Base-by-base conservation (phyloP, 2,113 vertebrate species). In the Larimichthys polyactis region DNA sequence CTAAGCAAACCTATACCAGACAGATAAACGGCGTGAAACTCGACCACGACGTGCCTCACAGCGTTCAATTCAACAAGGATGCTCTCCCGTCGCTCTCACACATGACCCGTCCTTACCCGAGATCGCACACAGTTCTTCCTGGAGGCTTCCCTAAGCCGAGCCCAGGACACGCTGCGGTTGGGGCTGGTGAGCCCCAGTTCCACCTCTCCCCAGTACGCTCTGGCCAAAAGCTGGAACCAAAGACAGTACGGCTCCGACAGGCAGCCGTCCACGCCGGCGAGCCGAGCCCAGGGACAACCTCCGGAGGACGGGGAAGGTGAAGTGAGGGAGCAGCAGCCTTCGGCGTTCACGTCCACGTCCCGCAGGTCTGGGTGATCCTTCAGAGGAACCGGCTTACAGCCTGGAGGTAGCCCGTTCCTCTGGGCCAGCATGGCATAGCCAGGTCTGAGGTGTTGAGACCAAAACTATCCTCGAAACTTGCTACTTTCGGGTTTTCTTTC, bases 181-280 rank as follows among this genome's bases (percentile, higher is more conserved):
- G 89, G 88, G 22, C 85, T 85, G 62, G 84, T 82, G 62, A 95
- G 82, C 5, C 93, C 94, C 75, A 95, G 79, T 49, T 95, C 94
- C 89, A 95, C 88, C 24, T 94, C 92, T 0, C 94, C 93, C 93
- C 94, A 94, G 89, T 94, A 93, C 11, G 94, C 93, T 66, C 91
- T 75, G 80, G 95, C 93, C 85, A 95, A 83, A 8, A 95, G 92
- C 90, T 94, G 93, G 78, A 95, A 92, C 94, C 95, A 95, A 7
- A 95, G 91, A 43, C 95, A 95, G 91, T 94, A 94, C 6, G 95
- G 92, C 87, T 95, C 94, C 3, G 93, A 93, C 78, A 94, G 77
- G 84, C 95, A 95, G 69, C 93, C 90, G 3, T 95, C 94, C 64
- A 90, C 84, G 9, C 94, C 94, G 1, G 93, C 92, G 75, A 94